Base-by-base conservation (phyloP, 2,797 vertebrate genomes). In the Petrocephalus sullivani region DNA sequence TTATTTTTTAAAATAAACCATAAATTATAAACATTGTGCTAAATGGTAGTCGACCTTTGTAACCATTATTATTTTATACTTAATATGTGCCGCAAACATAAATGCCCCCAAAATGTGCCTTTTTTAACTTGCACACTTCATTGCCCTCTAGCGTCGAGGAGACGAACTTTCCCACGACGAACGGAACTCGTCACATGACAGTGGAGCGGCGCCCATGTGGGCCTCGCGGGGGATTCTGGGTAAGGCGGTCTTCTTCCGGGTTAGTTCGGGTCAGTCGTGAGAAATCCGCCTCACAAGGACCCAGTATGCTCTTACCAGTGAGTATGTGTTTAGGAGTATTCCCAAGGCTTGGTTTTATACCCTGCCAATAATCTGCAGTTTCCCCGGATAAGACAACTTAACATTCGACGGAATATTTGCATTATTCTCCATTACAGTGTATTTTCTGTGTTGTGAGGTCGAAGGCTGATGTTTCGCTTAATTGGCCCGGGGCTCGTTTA, bases 261-360 rank as follows among this genome's bases (percentile, higher is more conserved):
- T 90, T 0, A 60, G 0, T 19, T 57, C 88, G 71, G 89, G 91
- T 93, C 88, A 91, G 1, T 21, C n/a, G 21, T 88, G 57, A 71
- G 88, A 49, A 57, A 6, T 41, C 56, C 0, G 75, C 3, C 2
- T 28, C 41, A 53, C 85, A 61, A 91, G 82, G 51, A 85, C 21
- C 1, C 64, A n/a, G 51, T 89, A 95, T 95, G 95, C 89, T 95
- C 53, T 89, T 95, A 91, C 91, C 93, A 78, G 95, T 95, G 89
- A 95, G 95, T 95, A 91, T 3, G 0, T 4, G n/a, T 89, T 7
- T 75, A 28, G 46, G 9, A 78, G 19, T 78, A 49, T 78, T 46
- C 37, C 19, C 37, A 78, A 78, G 10, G 12, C 46, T 84, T 54
- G 1, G 5, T 78, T 78, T 16, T 16, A 12, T 46, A 8, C 6